Conservation (phyloP, 2,888 invertebrate species). For the Melanostoma mellinum region DNA sequence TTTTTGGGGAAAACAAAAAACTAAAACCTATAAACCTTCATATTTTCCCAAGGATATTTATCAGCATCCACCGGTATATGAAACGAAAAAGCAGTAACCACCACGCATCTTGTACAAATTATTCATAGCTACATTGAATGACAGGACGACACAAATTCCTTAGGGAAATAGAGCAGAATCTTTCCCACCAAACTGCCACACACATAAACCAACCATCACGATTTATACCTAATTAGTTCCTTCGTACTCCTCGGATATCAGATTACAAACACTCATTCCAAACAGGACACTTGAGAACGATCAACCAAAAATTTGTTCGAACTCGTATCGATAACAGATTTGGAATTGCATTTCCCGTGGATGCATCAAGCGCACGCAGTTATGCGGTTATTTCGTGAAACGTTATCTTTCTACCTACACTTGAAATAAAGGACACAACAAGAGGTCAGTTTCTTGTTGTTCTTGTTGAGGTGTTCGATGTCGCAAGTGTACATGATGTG, state of each 20-base stretch:
- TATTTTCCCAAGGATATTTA: conserved; percentile 68
- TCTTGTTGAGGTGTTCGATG: conserved; percentile 56
- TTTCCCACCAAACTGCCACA: conserved; percentile 66
- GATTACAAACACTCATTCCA: conserved; percentile 48
- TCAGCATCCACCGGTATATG: conserved; percentile 21
- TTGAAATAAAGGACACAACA: conserved; percentile 36
- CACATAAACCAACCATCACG: conserved; percentile 37
- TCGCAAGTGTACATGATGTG: conserved; percentile 27
- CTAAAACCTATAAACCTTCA: background rate
- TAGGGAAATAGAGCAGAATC: conserved; percentile 47
- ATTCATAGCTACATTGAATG: conserved; percentile 62
- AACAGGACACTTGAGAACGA: conserved; percentile 70
- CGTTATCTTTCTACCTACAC: conserved; percentile 51
- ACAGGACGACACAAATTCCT: conserved; percentile 53
- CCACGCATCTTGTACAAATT: conserved; percentile 59
- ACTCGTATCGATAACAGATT: conserved; percentile 71
- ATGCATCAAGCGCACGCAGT: conserved; percentile 42
- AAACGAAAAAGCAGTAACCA: conserved; percentile 22
- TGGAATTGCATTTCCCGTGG: conserved; percentile 64
- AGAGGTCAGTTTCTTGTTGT: conserved; percentile 46
- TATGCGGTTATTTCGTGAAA: conserved; percentile 55
- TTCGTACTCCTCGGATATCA: conserved; percentile 61
- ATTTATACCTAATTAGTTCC: conserved; percentile 72
- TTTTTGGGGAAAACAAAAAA: background rate
- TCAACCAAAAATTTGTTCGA: conserved; percentile 65